These are phyloP conservation scores for Chrysochloris asiatica DNA, from an alignment of 2,113 vertebrate species.

Conservation along the genomic window DNA sequence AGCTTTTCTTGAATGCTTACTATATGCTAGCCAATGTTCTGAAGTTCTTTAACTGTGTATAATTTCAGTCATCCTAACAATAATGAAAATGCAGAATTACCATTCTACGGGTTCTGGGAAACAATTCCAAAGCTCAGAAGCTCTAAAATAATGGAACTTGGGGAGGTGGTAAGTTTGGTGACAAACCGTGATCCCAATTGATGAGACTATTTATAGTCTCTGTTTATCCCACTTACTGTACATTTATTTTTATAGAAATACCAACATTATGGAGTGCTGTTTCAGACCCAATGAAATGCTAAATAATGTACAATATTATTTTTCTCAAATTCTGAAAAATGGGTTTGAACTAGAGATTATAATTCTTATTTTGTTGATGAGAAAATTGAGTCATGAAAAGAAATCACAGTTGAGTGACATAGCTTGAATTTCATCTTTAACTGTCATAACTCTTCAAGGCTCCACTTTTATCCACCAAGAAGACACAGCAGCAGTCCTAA, in stretches of 20 bases:
- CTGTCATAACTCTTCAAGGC: not conserved
- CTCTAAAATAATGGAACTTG: not conserved
- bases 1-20: not conserved
- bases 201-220: not conserved
- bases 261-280: not conserved
- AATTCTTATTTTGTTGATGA: not conserved
- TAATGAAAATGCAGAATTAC: not conserved
- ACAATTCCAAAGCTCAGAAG: not conserved
- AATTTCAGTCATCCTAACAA: not conserved
- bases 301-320: not conserved
- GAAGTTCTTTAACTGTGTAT: not conserved
- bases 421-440: not conserved
- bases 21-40: not conserved
- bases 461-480: not conserved
- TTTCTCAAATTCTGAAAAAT: slow-evolving; percentile 36
- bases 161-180: not conserved
- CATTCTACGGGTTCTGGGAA: not conserved
- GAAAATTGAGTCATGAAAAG: not conserved
- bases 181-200: not conserved
- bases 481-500: not conserved
- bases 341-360: not conserved
- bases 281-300: not conserved
- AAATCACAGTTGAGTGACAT: not conserved
- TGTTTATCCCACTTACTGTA: not conserved
- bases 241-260: slow-evolving; percentile 16